phyloP scores from a whole-genome alignment of 2,113 vertebrate genomes.

The Meles meles region DNA sequence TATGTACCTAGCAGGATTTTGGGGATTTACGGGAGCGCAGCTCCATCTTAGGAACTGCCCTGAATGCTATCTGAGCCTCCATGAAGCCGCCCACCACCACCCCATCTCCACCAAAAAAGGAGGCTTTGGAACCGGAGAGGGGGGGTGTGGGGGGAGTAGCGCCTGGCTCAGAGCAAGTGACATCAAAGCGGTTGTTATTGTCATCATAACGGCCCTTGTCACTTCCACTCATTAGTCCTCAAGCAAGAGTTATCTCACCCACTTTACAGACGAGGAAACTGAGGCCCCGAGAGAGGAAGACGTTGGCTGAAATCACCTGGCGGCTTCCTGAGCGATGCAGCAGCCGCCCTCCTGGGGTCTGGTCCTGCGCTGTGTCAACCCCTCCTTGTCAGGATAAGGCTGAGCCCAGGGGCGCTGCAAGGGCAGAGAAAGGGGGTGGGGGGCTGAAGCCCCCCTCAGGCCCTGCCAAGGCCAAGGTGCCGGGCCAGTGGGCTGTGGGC shows the following conservation, averaged over 20 bases:
- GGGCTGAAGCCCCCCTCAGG: neutral
- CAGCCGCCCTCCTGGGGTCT: neutral
- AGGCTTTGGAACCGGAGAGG: neutral
- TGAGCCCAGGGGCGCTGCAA: accelerated
- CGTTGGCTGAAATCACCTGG: accelerated
- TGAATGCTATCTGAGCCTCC: neutral
- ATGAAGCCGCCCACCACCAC: neutral
- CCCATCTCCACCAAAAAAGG: neutral
- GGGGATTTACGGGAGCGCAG: accelerated
- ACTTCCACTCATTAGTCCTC: neutral
- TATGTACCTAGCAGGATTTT: neutral
- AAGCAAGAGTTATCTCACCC: neutral
- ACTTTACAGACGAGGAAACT: neutral
- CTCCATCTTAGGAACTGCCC: neutral
- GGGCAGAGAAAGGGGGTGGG: neutral
- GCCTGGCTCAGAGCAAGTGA: no score
- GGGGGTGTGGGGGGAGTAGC: accelerated
- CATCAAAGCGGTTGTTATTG: accelerated
- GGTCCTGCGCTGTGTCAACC: accelerated
- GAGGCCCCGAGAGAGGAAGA: neutral
- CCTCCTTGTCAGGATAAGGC: neutral
- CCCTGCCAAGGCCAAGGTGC: constrained; percentile 54
- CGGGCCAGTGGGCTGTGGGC: constrained; percentile 48
- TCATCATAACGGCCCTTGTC: neutral
- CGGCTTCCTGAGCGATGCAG: neutral